Conservation (phyloP, 2,797 vertebrate genomes). For the Lithobates pipiens region DNA sequence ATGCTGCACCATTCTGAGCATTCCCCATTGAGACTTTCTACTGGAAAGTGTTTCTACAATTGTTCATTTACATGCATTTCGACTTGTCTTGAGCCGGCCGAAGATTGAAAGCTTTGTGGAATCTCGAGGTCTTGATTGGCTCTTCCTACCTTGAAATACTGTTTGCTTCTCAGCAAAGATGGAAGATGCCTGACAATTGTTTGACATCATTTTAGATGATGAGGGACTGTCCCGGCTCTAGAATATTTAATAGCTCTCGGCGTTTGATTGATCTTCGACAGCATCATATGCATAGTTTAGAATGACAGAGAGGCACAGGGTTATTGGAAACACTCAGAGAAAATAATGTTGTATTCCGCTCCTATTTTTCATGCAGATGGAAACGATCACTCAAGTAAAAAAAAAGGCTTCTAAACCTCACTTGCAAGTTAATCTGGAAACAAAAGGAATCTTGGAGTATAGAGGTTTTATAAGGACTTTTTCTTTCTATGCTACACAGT, state of each 20-base stretch:
- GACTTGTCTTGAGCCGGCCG: not conserved
- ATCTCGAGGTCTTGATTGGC: not conserved
- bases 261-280: slow-evolving; percentile 26
- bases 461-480: not conserved
- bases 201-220: slow-evolving; percentile 43
- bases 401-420: not conserved
- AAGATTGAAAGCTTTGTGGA: not conserved
- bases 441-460: not conserved
- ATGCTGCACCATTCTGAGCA: not conserved
- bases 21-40: slow-evolving; percentile 15
- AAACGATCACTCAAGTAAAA: slow-evolving; percentile 16
- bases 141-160: slow-evolving; percentile 9
- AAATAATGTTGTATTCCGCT: not conserved
- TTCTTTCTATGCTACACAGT: not conserved
- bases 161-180: not conserved
- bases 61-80: slow-evolving; percentile 31
- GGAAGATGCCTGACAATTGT: slow-evolving; percentile 30
- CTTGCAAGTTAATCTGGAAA: slow-evolving; percentile 14
- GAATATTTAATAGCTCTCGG: slow-evolving; percentile 19
- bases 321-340: slow-evolving; percentile 28
- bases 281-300: slow-evolving; percentile 5
- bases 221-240: slow-evolving; percentile 3
- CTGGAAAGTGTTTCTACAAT: not conserved
- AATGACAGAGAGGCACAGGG: slow-evolving; percentile 16
- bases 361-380: not conserved